Base-by-base conservation (phyloP, 2,113 vertebrate genomes). In the Coptodon rendalli region DNA sequence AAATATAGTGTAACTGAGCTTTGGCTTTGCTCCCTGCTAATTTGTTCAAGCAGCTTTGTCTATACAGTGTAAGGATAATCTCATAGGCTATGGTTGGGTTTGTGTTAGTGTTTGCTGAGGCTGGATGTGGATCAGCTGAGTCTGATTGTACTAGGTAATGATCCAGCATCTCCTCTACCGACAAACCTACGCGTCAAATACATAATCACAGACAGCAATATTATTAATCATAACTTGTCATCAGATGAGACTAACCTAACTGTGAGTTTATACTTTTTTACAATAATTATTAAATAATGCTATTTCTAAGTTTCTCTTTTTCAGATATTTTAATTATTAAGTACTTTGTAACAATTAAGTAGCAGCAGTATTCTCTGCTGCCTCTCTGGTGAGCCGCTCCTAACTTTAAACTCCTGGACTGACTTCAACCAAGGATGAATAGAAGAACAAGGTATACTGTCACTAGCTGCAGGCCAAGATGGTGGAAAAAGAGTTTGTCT, bases 1-100 rank as follows among this genome's bases (percentile, higher is more conserved):
- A 50, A 31, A 78, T 78, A 50, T 1, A 76, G 43, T 29, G 40
- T 78, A 34, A 52, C 27, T 78, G 45, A n/a, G 10, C 27, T 52
- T 52, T 78, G 73, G 27, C 73, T 52, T 31, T 34, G 10, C 45
- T 78, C 9, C 27, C 16, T n/a, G 45, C 73, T 31, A 78, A 78
- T 78, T 78, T 34, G 73, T 50, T 78, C 71, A 50, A 50, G 43
- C 43, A 78, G 71, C 43, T 50, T 31, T 78, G 43, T 31, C 24
- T 50, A 50, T 31, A 31, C 16, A 31, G 71, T 78, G 27, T 31
- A 78, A 78, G 29, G 24, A 78, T 78, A 78, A 78, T 78, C 43
- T 4, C 45, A 78, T 78, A 78, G 71, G 9, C 71, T 78, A 31
- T 78, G 43, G 1, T 43, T 78, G 71, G 24, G 24, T 48, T 48